Evolutionary conservation across 1,140 invertebrate species (phyloP).

Genomic region (Conus betulinus): DNA sequence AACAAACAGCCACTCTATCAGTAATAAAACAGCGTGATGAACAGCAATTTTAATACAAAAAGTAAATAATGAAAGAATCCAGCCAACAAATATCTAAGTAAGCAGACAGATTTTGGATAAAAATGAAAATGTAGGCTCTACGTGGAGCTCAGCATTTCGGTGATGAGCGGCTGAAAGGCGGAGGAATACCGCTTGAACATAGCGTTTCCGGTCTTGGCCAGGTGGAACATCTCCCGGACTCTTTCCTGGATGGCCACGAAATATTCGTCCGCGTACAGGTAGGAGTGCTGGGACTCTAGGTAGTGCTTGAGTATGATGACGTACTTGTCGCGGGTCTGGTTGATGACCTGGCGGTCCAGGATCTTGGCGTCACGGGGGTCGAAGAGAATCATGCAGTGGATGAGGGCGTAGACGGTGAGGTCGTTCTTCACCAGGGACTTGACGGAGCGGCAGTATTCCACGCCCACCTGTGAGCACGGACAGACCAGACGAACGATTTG

Average conservation of each 20-base stretch:
- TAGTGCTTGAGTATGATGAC: slow-evolving; percentile 92
- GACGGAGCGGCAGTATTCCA: slow-evolving; percentile 64
- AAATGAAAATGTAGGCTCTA: background rate
- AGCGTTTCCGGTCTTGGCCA: slow-evolving; percentile 30
- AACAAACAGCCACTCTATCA: background rate
- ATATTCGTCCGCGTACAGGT: slow-evolving; percentile 51
- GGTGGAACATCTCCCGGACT: slow-evolving; percentile 23
- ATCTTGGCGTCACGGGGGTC: slow-evolving; percentile 87
- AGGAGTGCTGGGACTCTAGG: slow-evolving; percentile 86
- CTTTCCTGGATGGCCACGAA: slow-evolving; percentile 78
- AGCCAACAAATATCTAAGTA: background rate
- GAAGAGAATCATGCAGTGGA: slow-evolving; percentile 92
- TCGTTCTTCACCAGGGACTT: slow-evolving; percentile 68
- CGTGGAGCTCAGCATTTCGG: slow-evolving; percentile 26
- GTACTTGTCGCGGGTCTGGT: slow-evolving; percentile 87
- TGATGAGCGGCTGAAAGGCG: slow-evolving; percentile 28
- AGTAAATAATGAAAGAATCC: background rate
- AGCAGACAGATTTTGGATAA: background rate
- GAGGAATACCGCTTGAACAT: slow-evolving; percentile 26
- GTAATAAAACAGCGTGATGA: background rate
- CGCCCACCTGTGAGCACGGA: slow-evolving; percentile 54
- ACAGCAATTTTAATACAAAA: background rate
- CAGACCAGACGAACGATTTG: no score
- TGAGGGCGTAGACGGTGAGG: slow-evolving; percentile 85
- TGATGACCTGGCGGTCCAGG: slow-evolving; percentile 84